phyloP scores from a whole-genome alignment of 2,797 vertebrate genomes.

The Cacajao melanocephalus region DNA sequence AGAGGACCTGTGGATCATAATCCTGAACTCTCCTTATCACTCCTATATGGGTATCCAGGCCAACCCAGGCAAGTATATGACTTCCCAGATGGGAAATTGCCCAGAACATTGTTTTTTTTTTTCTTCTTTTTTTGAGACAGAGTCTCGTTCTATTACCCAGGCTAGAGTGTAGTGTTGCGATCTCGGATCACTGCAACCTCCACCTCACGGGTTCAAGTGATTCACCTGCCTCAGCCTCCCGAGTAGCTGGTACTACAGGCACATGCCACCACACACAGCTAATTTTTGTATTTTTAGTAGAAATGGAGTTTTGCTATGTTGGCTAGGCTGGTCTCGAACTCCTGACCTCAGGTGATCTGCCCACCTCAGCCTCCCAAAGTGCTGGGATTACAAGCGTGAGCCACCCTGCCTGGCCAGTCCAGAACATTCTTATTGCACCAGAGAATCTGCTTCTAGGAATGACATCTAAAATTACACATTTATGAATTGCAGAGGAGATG shows the following conservation, averaged over 20 bases:
- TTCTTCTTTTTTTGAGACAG: not conserved
- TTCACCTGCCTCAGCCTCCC: not conserved
- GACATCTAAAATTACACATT: not conserved
- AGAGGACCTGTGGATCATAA: not conserved
- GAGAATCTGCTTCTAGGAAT: conserved; percentile 2
- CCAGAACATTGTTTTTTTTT: not conserved
- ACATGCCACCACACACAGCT: not conserved
- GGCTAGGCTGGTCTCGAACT: not conserved
- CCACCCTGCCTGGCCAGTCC: not conserved
- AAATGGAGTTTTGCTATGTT: not conserved
- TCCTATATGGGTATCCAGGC: not conserved
- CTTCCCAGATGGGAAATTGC: not conserved
- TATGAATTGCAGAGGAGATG: not conserved
- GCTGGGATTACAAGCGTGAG: not conserved
- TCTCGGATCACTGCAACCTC: not conserved
- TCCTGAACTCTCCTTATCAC: not conserved
- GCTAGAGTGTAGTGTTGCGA: not conserved
- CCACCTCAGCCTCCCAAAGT: not conserved
- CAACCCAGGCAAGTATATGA: not conserved
- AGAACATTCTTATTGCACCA: not conserved
- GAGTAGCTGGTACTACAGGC: not conserved
- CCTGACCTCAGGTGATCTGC: not conserved
- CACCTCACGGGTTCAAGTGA: not conserved
- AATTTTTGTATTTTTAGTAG: not conserved
- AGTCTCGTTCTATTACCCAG: not conserved